A percentile compares a stretch with the other conserved stretches of the same genome.
phyloP scores from a whole-genome alignment of 2,888 invertebrate species.

The Lochmaea capreae region DNA sequence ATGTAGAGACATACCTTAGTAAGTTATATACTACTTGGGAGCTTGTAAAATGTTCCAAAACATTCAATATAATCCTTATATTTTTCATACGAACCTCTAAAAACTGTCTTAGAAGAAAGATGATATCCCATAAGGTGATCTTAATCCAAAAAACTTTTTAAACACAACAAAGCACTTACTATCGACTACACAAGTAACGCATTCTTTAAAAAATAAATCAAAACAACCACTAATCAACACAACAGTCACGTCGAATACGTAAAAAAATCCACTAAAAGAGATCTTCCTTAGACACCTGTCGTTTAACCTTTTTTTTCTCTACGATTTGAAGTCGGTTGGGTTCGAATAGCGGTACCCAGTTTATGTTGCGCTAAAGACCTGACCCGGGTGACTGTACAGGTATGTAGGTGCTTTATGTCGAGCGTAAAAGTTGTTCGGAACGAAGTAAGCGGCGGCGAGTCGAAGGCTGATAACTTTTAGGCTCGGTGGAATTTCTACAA shows the following conservation, averaged over 20 bases:
- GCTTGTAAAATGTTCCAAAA: too few species aligned
- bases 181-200: neutral
- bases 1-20: too few species aligned
- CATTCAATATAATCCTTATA: too few species aligned
- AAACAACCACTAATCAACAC: constrained; percentile 32
- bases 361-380: constrained; percentile 42
- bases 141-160: constrained; percentile 10
- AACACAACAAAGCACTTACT: constrained; percentile 14
- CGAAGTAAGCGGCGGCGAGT: constrained; percentile 11
- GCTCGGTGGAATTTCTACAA: constrained; percentile 21
- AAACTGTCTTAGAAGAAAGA: neutral
- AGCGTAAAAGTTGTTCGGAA: constrained; percentile 16
- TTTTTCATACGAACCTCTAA: constrained; percentile 14
- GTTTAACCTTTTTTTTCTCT: constrained; percentile 44
- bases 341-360: constrained; percentile 53
- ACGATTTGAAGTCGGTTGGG: constrained; percentile 37
- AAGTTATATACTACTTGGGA: too few species aligned
- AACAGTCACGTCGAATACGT: constrained; percentile 16
- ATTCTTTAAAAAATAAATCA: constrained; percentile 19
- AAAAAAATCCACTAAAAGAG: constrained; percentile 30
- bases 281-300: constrained; percentile 54
- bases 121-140: constrained; percentile 35
- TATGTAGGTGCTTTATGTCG: constrained; percentile 40
- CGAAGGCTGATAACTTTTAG: constrained; percentile 23
- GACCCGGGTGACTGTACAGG: constrained; percentile 52